Percentiles rank a stretch among this genome's conserved stretches.
phyloP scores from a whole-genome alignment of 2,797 vertebrate species.

The Saxicola maurus region DNA sequence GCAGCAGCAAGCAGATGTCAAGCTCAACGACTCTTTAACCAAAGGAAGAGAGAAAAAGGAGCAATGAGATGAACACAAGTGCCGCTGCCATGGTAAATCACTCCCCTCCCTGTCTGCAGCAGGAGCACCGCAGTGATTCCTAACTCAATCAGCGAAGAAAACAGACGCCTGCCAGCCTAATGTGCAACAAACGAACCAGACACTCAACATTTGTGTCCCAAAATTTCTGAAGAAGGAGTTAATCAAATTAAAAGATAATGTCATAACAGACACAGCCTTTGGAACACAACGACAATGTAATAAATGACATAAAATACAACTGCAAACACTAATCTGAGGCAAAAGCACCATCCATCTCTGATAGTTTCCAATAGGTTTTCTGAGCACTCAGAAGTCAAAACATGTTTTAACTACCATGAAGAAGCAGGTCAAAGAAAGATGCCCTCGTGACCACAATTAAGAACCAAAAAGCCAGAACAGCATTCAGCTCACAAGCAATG shows the following conservation, averaged over 20 bases:
- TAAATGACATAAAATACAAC: not conserved
- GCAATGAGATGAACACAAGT: not conserved
- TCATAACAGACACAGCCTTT: not conserved
- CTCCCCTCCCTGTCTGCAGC: not conserved
- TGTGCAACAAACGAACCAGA: not conserved
- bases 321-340: not conserved
- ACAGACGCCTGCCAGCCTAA: not conserved
- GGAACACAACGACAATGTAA: not conserved
- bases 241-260: conserved; percentile 39
- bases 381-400: not conserved
- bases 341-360: conserved; percentile 11
- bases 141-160: conserved; percentile 9
- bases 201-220: not conserved
- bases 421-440: not conserved
- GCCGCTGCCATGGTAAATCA: not conserved
- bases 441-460: accelerated
- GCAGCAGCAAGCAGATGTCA: not conserved
- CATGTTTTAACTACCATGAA: not conserved
- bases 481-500: accelerated
- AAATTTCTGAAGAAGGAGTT: conserved; percentile 8
- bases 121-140: not conserved
- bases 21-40: not conserved
- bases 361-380: not conserved
- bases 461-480: not conserved
- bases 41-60: not conserved